A percentile compares a stretch with the other conserved stretches of the same genome.
phyloP scores from a whole-genome alignment of 2,113 vertebrate species.

The Bettongia penicillata region DNA sequence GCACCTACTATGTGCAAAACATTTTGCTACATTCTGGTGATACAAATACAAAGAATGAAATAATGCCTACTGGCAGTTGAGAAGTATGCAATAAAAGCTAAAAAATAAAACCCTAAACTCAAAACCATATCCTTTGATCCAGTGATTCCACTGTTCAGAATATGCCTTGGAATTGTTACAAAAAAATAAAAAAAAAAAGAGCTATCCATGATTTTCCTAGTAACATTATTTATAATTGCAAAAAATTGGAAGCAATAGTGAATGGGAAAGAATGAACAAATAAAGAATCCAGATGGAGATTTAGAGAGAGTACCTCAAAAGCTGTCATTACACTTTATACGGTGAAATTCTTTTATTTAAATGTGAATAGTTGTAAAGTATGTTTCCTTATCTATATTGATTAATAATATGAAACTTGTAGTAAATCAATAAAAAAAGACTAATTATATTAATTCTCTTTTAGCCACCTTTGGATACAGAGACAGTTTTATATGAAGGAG shows the following conservation, averaged over 20 bases:
- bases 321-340: not conserved
- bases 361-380: not conserved
- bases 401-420: not conserved
- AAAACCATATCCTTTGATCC: not conserved
- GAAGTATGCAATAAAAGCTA: not conserved
- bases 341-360: not conserved
- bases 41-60: not conserved
- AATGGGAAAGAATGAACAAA: not conserved
- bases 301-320: not conserved
- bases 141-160: not conserved
- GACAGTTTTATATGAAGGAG: constrained; percentile 87
- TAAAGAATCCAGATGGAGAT: not conserved
- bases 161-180: not conserved
- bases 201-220: not conserved
- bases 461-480: constrained; percentile 81
- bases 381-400: not conserved
- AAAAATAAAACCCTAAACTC: not conserved
- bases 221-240: not conserved
- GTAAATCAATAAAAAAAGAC: not conserved
- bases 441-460: constrained; percentile 49
- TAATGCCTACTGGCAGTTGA: not conserved
- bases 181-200: not conserved
- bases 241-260: not conserved
- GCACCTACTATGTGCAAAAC: not conserved
- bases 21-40: not conserved